phyloP scores from a whole-genome alignment of 2,113 vertebrate genomes.

The Ammodytes marinus region DNA sequence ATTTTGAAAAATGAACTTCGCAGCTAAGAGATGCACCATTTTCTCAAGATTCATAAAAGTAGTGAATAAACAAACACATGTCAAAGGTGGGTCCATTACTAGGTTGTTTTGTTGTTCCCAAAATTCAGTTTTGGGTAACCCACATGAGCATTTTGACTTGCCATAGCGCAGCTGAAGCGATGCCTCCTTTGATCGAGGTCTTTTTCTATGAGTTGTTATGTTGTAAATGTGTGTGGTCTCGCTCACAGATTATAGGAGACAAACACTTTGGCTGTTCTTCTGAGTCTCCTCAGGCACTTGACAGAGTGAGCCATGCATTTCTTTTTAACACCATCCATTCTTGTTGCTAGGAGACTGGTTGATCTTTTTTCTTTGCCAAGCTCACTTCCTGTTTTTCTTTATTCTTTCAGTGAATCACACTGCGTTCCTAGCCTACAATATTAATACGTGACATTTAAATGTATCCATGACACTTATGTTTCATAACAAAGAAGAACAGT shows the following conservation, averaged over 20 bases:
- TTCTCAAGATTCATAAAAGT: not conserved
- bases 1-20: not conserved
- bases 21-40: not conserved
- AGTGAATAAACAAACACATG: too few relatives aligned
- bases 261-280: conserved; percentile 67
- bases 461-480: conserved; percentile 6
- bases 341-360: conserved; percentile 79
- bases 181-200: conserved; percentile 27
- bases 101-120: not conserved
- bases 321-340: conserved; percentile 63
- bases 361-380: conserved; percentile 58
- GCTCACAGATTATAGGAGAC: conserved; percentile 48
- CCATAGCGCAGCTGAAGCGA: not conserved
- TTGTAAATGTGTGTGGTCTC: conserved; percentile 54
- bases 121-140: not conserved
- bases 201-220: conserved; percentile 29
- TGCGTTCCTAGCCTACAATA: conserved; percentile 4
- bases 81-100: not conserved
- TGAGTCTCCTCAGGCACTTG: conserved; percentile 60
- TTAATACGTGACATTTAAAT: conserved; percentile 2
- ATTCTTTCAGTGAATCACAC: conserved; percentile 35
- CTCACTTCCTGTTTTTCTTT: conserved; percentile 57
- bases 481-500: not conserved
- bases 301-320: conserved; percentile 67
- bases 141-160: not conserved